Percentiles rank a stretch among this genome's conserved stretches.
Evolutionary conservation across 2,888 invertebrate genomes (phyloP).

Genomic region (Xanthostigma xanthostigma): DNA sequence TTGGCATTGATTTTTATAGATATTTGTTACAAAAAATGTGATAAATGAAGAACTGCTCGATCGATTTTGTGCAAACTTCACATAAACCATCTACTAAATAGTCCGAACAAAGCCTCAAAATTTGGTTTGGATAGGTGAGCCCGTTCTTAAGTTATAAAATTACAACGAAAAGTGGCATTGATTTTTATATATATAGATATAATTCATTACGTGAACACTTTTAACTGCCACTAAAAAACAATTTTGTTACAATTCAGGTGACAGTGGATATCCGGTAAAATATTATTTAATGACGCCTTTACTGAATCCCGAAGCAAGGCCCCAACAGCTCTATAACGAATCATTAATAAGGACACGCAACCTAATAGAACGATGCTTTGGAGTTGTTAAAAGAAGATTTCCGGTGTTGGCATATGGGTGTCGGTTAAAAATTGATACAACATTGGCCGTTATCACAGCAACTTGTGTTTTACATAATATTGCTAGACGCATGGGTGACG

Average conservation of each 20-base stretch:
- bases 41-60: no score
- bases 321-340: conserved; percentile 14
- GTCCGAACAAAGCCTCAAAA: no score
- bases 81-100: no score
- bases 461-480: conserved; percentile 15
- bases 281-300: conserved; percentile 15
- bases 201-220: no score
- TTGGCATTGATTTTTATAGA: no score
- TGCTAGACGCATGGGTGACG: conserved; percentile 2
- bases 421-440: conserved; percentile 12
- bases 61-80: no score
- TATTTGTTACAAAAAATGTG: no score
- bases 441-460: conserved; percentile 12
- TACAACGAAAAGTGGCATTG: no score
- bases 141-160: no score
- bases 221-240: no score
- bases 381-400: conserved; percentile 17
- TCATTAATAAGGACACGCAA: conserved; percentile 15
- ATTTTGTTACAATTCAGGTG: conserved; percentile 9
- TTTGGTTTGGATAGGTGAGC: no score
- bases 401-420: conserved; percentile 18
- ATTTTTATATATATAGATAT: no score
- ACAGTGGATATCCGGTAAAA: conserved; percentile 17
- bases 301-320: conserved; percentile 8
- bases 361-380: conserved; percentile 17